A percentile compares a stretch with the other conserved stretches of the same genome.
These are phyloP conservation scores for Porites evermanni DNA, from an alignment of 92 coral and sea anemone genomes.

Conservation along the genomic window DNA sequence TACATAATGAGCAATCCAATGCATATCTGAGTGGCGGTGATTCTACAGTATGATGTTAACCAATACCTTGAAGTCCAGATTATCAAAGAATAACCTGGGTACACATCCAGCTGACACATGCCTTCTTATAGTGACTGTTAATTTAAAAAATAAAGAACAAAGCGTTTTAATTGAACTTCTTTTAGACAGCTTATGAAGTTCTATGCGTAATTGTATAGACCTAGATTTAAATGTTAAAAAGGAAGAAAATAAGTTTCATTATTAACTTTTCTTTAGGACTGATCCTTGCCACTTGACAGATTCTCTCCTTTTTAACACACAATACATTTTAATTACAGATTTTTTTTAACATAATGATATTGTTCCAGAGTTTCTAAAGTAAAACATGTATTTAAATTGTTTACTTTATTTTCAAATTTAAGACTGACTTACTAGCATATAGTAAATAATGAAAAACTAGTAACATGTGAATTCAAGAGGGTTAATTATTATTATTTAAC, in stretches of 20 bases:
- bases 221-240: not conserved
- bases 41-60: slow-evolving; percentile 45
- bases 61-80: slow-evolving; percentile 47
- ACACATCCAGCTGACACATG: slow-evolving; percentile 30
- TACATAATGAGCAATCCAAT: slow-evolving; percentile 41
- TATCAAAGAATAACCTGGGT: slow-evolving; percentile 44
- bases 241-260: not conserved
- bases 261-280: slow-evolving; percentile 8
- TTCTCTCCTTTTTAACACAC: no score
- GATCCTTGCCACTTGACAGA: slow-evolving; percentile 23
- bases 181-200: slow-evolving; percentile 16
- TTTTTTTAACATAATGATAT: no score
- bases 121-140: slow-evolving; percentile 30
- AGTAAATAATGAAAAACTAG: not conserved
- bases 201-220: slow-evolving; percentile 1
- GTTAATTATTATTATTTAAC: no score
- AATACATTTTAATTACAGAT: no score
- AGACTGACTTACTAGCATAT: no score
- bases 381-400: no score
- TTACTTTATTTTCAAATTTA: no score
- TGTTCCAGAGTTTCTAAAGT: no score
- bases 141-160: slow-evolving; percentile 20
- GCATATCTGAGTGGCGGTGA: slow-evolving; percentile 39
- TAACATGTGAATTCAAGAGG: no score
- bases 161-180: slow-evolving; percentile 21